Conservation (phyloP, 2,113 vertebrate species). For the Oncorhynchus gorbuscha region DNA sequence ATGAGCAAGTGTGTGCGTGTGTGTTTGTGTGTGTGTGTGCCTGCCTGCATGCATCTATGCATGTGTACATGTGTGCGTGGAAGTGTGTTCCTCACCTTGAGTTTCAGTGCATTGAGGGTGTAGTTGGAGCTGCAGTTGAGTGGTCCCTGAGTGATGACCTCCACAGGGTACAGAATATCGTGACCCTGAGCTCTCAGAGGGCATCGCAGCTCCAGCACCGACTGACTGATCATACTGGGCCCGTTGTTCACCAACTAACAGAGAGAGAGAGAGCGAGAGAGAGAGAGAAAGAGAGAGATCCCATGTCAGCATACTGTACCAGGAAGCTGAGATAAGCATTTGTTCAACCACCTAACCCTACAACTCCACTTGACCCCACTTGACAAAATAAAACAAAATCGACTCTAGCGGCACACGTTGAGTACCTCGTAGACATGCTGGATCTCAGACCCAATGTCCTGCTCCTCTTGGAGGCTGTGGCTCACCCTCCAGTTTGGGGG, state of each 20-base stretch:
- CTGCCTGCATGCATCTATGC: background rate
- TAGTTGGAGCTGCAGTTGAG: slow-evolving; percentile 75
- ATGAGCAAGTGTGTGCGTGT: too few species aligned
- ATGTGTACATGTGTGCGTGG: background rate
- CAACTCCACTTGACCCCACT: background rate
- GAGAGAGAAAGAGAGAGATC: background rate
- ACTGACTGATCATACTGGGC: slow-evolving; percentile 77
- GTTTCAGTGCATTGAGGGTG: slow-evolving; percentile 68
- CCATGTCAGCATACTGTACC: background rate
- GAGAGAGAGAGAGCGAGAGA: background rate
- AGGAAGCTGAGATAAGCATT: background rate
- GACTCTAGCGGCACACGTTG: background rate
- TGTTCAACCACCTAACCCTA: background rate
- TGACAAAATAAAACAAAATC: background rate
- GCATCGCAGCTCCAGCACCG: slow-evolving; percentile 72
- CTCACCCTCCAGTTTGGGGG: slow-evolving; percentile 66
- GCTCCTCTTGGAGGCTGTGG: slow-evolving; percentile 64
- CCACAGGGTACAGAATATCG: slow-evolving; percentile 75
- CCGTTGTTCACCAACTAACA: slow-evolving; percentile 78
- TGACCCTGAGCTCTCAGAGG: slow-evolving; percentile 68
- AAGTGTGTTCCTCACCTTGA: slow-evolving; percentile 71
- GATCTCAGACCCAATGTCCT: slow-evolving; percentile 77
- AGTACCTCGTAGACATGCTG: slow-evolving; percentile 83
- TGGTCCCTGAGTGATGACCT: slow-evolving; percentile 58
- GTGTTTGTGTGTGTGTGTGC: background rate